phyloP scores from a whole-genome alignment of 2,888 invertebrate genomes.

The Trileptium ribeirensis region DNA sequence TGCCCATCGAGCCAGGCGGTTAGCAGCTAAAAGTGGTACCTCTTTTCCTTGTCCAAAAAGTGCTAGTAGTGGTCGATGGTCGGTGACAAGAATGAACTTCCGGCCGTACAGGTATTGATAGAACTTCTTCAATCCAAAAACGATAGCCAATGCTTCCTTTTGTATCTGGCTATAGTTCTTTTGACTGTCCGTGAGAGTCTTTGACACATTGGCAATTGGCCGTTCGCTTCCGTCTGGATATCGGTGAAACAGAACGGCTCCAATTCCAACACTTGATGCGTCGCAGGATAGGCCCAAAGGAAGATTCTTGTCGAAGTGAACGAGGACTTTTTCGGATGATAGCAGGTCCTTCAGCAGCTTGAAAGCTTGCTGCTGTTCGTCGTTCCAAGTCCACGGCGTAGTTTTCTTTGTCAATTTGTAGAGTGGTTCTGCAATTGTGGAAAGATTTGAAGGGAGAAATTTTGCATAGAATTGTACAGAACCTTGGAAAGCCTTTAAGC shows the following conservation, averaged over 20 bases:
- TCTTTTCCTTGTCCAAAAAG: conserved; percentile 22
- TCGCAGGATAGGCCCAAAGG: neutral
- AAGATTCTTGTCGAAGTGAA: neutral
- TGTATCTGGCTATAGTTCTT: neutral
- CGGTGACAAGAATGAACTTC: too few relatives aligned
- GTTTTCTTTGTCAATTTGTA: neutral
- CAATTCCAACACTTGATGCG: neutral
- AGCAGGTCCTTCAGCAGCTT: conserved; percentile 12
- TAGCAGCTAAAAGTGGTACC: conserved; percentile 23
- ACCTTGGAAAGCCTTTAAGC: conserved; percentile 21
- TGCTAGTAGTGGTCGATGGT: conserved; percentile 24
- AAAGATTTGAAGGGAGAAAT: conserved; percentile 4
- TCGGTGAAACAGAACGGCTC: too few relatives aligned
- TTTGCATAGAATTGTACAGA: conserved; percentile 22
- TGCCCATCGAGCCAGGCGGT: too few relatives aligned
- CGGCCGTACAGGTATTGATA: too few relatives aligned
- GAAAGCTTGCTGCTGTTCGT: conserved; percentile 14
- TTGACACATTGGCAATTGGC: conserved; percentile 4
- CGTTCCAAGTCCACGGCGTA: neutral
- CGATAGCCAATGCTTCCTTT: too few relatives aligned
- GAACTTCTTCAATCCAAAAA: too few relatives aligned
- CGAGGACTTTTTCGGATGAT: neutral
- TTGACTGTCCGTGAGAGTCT: neutral
- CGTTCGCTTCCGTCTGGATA: too few relatives aligned
- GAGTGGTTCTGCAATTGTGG: neutral